These are phyloP conservation scores for Nibea albiflora DNA, from an alignment of 2,113 vertebrate genomes.

Conservation along the genomic window DNA sequence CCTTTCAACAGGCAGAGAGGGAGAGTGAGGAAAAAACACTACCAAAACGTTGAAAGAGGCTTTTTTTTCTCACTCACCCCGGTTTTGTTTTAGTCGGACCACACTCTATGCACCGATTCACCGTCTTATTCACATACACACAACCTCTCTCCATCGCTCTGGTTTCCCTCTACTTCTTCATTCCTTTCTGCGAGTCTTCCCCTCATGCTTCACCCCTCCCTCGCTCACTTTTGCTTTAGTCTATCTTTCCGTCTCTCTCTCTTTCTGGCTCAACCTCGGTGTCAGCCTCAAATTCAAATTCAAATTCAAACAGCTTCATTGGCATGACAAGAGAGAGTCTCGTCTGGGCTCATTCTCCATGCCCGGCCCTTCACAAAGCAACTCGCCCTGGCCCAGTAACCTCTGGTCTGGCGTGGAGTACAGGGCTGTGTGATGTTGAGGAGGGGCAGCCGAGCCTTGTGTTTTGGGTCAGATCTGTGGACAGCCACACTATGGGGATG, in stretches of 20 bases:
- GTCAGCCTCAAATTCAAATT: conserved; percentile 78
- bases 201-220: conserved; percentile 37
- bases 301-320: conserved; percentile 81
- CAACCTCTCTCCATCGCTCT: conserved; percentile 29
- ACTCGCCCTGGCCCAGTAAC: conserved; percentile 75
- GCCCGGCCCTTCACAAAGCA: conserved; percentile 59
- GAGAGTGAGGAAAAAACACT: conserved; percentile 61
- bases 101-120: conserved; percentile 49
- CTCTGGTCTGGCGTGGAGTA: conserved; percentile 63
- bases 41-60: conserved; percentile 64
- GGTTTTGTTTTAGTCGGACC: conserved; percentile 71
- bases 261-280: conserved; percentile 51
- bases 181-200: conserved; percentile 39
- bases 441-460: conserved; percentile 61
- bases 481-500: conserved; percentile 69
- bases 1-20: conserved; percentile 72
- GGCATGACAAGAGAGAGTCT: conserved; percentile 80
- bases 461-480: conserved; percentile 65
- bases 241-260: conserved; percentile 38
- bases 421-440: conserved; percentile 70
- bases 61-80: conserved; percentile 54
- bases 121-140: conserved; percentile 25
- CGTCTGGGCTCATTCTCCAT: conserved; percentile 58
- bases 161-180: conserved; percentile 40
- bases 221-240: conserved; percentile 42